Base-by-base conservation (phyloP, 1,140 invertebrate genomes). In the Procambarus virginalis region DNA sequence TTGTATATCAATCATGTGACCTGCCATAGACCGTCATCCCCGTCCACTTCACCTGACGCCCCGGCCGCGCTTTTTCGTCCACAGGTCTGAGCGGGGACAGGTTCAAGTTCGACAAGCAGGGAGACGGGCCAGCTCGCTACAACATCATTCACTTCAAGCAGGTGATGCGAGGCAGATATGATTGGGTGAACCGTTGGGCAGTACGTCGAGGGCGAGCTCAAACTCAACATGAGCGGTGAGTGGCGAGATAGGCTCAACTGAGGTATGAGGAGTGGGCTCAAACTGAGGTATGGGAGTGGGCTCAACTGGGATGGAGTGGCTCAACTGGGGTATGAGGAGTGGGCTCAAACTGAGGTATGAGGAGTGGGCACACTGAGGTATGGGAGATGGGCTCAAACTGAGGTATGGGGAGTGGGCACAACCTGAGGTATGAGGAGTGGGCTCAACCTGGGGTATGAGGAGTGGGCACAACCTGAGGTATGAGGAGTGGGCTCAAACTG, bases 81-180 rank as follows among this genome's bases (percentile, higher is more conserved):
- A 14, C 90, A 95, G 98, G 97, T 93, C 94, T 99, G 17, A 98
- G 97, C 91, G 97, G 97, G 8, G 97, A 98, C 93, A 95, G 96
- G 92, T 99, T 99, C 94, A 96, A 96, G 91, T 99, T 99, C 94
- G 97, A 98, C 93, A 94, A 93, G 20, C 97, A 97, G 92, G 97
- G 97, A 2, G 98, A 99, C 93, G 98, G 98, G 0, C 98, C 98
- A 0, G 97, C 98, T 0, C 95, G 98, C 5, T 99, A 99, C 94
- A 98, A 98, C 93, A 98, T 99, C 87, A 96, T 99, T 77, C 98
- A 99, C 93, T 99, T 98, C 95, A 98, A 98, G 93, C 97, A 98
- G 93, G 95, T 96, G 1, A 94, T 95, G 3, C 95, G 94, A 0
- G 96, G 96, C 1, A 94, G 95, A 60, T 98, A 97, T 94, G 95